Evolutionary conservation across 2,888 invertebrate species (phyloP).

Genomic region (Euplagia quadripunctaria): DNA sequence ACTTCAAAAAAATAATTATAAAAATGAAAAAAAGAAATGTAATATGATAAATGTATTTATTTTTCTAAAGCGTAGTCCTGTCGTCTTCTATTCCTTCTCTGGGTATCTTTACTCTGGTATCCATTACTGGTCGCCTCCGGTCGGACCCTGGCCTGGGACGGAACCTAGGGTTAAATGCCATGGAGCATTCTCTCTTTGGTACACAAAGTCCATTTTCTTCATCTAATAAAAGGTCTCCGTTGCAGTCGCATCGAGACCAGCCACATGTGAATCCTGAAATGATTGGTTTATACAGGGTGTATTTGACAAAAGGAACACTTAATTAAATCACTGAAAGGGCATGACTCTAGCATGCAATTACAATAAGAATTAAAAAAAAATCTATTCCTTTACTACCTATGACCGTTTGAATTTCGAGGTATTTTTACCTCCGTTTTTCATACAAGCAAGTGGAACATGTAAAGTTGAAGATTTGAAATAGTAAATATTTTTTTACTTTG

Average conservation of each 20-base stretch:
- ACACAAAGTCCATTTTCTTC: slow-evolving; percentile 61
- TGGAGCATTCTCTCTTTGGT: slow-evolving; percentile 39
- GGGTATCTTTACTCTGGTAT: slow-evolving; percentile 3
- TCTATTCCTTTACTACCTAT: too few species aligned
- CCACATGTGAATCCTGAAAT: slow-evolving; percentile 76
- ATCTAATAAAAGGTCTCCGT: slow-evolving; percentile 61
- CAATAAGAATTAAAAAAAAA: too few species aligned
- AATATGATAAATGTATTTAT: neutral
- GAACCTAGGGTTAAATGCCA: neutral
- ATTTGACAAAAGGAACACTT: too few species aligned
- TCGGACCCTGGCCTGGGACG: neutral
- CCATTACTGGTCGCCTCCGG: neutral
- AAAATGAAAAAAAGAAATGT: too few species aligned
- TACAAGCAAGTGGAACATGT: too few species aligned
- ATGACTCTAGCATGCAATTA: too few species aligned
- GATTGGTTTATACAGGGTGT: neutral
- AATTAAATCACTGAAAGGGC: too few species aligned
- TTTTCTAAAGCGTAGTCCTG: neutral
- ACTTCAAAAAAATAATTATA: too few species aligned
- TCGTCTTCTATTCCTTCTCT: slow-evolving; percentile 7
- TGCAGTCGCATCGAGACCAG: slow-evolving; percentile 81
- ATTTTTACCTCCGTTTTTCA: too few species aligned
- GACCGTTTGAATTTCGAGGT: too few species aligned
- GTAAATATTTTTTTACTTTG: too few species aligned
- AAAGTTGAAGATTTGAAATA: too few species aligned